Conservation (phyloP, 2,113 vertebrate species). For the Excalfactoria chinensis region DNA sequence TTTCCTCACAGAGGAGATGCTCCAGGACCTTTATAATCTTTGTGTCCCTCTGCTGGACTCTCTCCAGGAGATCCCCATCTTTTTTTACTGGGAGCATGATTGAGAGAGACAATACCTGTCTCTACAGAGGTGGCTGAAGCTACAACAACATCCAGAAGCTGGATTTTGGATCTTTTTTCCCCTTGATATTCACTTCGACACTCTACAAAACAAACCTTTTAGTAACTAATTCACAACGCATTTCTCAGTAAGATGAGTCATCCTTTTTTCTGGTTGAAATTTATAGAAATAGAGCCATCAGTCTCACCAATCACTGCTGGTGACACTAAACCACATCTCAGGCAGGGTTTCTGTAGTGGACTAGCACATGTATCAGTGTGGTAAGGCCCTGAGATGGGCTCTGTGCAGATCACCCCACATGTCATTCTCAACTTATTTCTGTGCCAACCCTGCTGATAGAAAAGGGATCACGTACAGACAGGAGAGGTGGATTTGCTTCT, state of each 20-base stretch:
- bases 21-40: no score
- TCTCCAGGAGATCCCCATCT: no score
- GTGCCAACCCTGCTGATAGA: not conserved
- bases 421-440: not conserved
- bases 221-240: not conserved
- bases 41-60: no score
- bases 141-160: not conserved
- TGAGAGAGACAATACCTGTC: not conserved
- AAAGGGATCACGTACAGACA: accelerated
- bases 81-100: not conserved
- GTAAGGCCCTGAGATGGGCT: not conserved
- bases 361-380: not conserved
- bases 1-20: no score
- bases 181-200: not conserved
- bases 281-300: not conserved
- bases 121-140: not conserved
- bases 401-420: not conserved
- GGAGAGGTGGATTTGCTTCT: not conserved
- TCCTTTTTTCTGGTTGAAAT: not conserved
- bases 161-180: not conserved
- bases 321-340: not conserved
- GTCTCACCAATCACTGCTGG: not conserved
- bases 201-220: accelerated
- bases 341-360: not conserved
- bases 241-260: not conserved